Base-by-base conservation (phyloP, 2,797 vertebrate genomes). In the Acanthopagrus latus region DNA sequence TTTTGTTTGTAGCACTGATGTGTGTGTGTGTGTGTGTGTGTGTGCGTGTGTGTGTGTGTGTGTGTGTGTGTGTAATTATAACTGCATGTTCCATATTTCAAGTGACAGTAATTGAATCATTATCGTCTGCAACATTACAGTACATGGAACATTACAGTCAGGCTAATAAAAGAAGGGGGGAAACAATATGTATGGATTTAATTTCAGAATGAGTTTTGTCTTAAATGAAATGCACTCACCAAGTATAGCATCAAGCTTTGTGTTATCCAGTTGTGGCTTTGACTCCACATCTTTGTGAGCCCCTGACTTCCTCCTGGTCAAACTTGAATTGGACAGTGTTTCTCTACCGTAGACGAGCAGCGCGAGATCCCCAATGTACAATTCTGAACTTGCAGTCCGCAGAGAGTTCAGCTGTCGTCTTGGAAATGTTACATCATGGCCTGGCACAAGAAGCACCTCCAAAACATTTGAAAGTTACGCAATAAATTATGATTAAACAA, bases 401-500 rank as follows among this genome's bases (percentile, higher is more conserved):
- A 52, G 50, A 52, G 50, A 52, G n/a, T 52, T 21, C 20, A 52
- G 50, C 50, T 52, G 52, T 52, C 10, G n/a, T 52, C 50, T 23
- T 21, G n/a, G 50, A n/a, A 52, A 50, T 23, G 21, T 23, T 11
- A 52, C 50, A 21, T 50, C 48, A 50, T 9, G 50, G 20, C 10
- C 48, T 50, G 48, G 20, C 20, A n/a, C 20, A 50, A 50, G 18
- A 52, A n/a, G n/a, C 50, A 23, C 50, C 50, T 52, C 10, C n/a
- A 23, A 21, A 52, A 52, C n/a, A 52, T 21, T 52, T 23, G n/a
- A 52, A 21, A 52, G n/a, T 50, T 50, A 50, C 18, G 50, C 48
- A 50, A 48, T 48, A 50, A 50, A 50, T n/a, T 50, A 50, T 20
- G 48, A 50, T 50, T n/a, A 50, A 50, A n/a, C 48, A 50, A 50